Base-by-base conservation (phyloP, 2,888 invertebrate species). In the Diabrotica balteata region DNA sequence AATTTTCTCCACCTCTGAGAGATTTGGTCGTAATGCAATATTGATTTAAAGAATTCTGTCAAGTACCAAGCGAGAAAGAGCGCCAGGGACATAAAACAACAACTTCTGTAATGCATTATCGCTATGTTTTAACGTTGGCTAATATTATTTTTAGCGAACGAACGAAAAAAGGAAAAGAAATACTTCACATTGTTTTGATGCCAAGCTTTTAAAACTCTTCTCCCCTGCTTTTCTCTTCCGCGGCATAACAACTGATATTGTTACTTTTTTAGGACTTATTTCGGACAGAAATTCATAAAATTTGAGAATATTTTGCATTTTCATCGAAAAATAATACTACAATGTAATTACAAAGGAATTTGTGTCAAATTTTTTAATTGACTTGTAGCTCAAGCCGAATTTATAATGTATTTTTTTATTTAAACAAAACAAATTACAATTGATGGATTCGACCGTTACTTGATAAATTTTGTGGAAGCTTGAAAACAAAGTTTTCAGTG, bases 141-240 rank as follows among this genome's bases (percentile, higher is more conserved):
- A 82, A 82, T 82, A 82, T 82, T 82, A 82, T 82, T 82, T 81
- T 81, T 81, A 81, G 79, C 78, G 77, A 79, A 76, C 73, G 69
- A 45, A 57, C 43, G 76, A 76, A 73, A 77, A 75, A 77, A 72
- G 75, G 76, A 80, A 75, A 77, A 76, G 78, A 79, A 77, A 74
- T 68, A 76, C 75, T 10, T 73, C 74, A 75, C 80, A 80, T 81
- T 81, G 81, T 82, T 82, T 82, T 82, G 80, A 81, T 81, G 80
- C 80, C 79, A 78, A 76, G 80, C 80, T 80, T 79, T 78, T 78
- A 78, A 78, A 80, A 78, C 74, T 77, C 74, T 59, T 59, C 64
- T 60, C 64, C 64, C 59, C 58, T 63, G 63, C 57, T 57, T 51
- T 64, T 61, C 72, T 71, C 64, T 69, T 68, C 72, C 68, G 62